Percentiles rank a stretch among this genome's conserved stretches.
These are phyloP conservation scores for Leucopsar rothschildi DNA, from an alignment of 2,113 vertebrate genomes.

Conservation along the genomic window DNA sequence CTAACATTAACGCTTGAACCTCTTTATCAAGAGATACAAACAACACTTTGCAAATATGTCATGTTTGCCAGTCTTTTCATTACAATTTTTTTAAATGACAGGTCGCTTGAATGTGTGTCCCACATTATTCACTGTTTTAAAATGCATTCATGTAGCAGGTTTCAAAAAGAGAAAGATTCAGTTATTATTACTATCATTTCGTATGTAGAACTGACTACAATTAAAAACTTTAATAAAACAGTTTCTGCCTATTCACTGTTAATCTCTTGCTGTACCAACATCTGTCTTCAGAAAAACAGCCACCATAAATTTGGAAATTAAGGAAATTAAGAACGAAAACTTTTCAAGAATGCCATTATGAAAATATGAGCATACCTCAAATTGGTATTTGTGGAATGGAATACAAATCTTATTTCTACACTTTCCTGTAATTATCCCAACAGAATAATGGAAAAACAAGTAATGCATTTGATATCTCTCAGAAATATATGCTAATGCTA, in stretches of 20 bases:
- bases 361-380: not conserved
- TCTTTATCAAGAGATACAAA: not conserved
- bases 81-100: not conserved
- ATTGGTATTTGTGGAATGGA: not conserved
- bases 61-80: not conserved
- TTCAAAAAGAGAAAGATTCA: not conserved
- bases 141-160: not conserved
- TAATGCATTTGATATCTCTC: not conserved
- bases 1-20: not conserved
- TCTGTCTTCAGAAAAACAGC: conserved; percentile 79
- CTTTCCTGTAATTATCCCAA: not conserved
- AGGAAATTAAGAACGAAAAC: not conserved
- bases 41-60: not conserved
- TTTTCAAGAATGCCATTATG: not conserved
- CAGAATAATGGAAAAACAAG: not conserved
- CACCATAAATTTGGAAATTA: conserved; percentile 75
- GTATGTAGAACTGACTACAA: accelerated
- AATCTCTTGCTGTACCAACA: conserved; percentile 75
- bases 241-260: conserved; percentile 72
- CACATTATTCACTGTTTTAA: not conserved
- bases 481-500: not conserved
- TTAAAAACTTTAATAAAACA: not conserved
- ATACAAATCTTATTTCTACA: not conserved
- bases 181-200: not conserved
- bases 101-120: not conserved